phyloP scores from a whole-genome alignment of 64 coral and sea anemone species.

The Montipora efflorescens region DNA sequence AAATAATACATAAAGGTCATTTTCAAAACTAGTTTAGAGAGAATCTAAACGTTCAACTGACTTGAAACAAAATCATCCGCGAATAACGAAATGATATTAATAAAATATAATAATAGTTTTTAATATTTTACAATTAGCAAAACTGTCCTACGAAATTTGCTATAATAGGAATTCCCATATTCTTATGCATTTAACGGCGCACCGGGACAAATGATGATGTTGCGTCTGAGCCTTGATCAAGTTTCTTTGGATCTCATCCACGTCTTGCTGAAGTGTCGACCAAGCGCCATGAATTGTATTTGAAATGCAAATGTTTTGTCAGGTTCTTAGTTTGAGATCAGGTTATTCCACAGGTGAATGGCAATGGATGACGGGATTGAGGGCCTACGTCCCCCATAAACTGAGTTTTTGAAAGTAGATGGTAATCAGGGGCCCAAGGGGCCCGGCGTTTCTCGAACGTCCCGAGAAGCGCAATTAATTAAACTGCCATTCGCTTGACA shows the following conservation, averaged over 20 bases:
- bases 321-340: neutral
- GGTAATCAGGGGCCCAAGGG: too few species aligned
- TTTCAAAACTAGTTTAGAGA: neutral
- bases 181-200: neutral
- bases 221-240: neutral
- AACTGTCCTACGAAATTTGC: neutral
- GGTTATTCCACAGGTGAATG: neutral
- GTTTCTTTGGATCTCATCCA: neutral
- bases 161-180: neutral
- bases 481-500: too few species aligned
- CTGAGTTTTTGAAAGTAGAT: too few species aligned
- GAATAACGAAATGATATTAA: neutral
- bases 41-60: neutral
- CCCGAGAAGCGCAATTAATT: too few species aligned
- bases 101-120: conserved; percentile 29
- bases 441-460: too few species aligned
- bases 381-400: neutral
- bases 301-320: conserved; percentile 8
- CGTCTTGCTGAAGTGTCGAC: neutral
- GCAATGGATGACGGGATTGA: neutral
- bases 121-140: conserved; percentile 44
- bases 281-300: neutral
- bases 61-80: neutral
- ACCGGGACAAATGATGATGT: neutral
- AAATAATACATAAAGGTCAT: neutral